phyloP scores from a whole-genome alignment of 1,140 invertebrate genomes.

The Brachionus sp. region DNA sequence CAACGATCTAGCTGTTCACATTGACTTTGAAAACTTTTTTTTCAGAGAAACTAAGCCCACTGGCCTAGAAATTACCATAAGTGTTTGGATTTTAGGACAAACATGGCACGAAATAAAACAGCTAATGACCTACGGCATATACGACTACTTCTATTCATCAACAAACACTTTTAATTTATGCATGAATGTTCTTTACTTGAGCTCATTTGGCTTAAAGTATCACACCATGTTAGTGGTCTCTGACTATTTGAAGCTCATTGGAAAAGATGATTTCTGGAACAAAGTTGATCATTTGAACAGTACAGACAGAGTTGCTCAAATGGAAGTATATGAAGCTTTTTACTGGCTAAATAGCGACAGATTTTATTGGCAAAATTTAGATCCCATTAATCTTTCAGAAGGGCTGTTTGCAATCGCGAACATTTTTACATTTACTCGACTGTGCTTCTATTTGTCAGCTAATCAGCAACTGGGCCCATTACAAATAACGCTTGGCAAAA shows the following conservation, averaged over 20 bases:
- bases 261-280: constrained; percentile 2
- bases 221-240: constrained; percentile 8
- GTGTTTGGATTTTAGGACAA: constrained; percentile 49
- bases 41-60: constrained; percentile 14
- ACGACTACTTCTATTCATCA: constrained; percentile 54
- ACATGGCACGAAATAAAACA: constrained; percentile 56
- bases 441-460: constrained; percentile 59
- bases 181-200: constrained; percentile 55
- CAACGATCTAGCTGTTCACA: neutral
- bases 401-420: constrained; percentile 53
- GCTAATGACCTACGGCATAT: constrained; percentile 52
- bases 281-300: neutral
- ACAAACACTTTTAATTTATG: constrained; percentile 56
- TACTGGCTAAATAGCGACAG: constrained; percentile 43
- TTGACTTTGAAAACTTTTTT: constrained; percentile 31
- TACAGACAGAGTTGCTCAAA: neutral
- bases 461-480: constrained; percentile 59
- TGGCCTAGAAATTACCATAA: constrained; percentile 14
- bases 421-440: constrained; percentile 56
- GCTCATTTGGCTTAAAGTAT: constrained; percentile 52
- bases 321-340: constrained; percentile 3
- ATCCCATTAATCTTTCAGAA: constrained; percentile 53
- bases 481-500: constrained; percentile 59
- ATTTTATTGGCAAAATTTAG: constrained; percentile 51
- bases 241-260: neutral